Conservation (phyloP, 2,888 invertebrate genomes). For the Dasysyrphus albostriatus region DNA sequence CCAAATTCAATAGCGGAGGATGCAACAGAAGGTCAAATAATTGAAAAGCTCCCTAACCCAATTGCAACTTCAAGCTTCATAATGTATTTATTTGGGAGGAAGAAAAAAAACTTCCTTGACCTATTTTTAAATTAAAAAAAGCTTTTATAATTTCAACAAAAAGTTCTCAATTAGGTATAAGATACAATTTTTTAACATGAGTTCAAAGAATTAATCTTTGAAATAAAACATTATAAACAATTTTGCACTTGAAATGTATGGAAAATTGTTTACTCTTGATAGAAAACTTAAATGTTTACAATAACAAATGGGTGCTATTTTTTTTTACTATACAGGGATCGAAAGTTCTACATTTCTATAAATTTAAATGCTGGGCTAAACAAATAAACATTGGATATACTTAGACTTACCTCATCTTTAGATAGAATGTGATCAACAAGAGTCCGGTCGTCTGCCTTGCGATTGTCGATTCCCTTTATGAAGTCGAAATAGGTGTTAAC, state of each 20-base stretch:
- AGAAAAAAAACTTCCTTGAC: conserved; percentile 44
- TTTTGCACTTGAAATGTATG: not conserved
- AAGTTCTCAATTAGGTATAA: conserved; percentile 3
- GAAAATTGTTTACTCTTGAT: conserved; percentile 1
- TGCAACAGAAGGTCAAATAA: conserved; percentile 11
- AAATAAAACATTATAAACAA: not conserved
- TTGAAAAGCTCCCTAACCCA: conserved; percentile 58
- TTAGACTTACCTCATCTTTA: conserved; percentile 86
- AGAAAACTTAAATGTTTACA: conserved; percentile 43
- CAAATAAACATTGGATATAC: conserved; percentile 37
- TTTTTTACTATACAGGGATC: not conserved
- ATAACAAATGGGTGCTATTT: not conserved
- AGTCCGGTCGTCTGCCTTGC: conserved; percentile 96
- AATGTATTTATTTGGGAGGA: conserved; percentile 8
- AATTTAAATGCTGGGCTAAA: not conserved
- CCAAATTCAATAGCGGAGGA: not conserved
- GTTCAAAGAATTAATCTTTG: not conserved
- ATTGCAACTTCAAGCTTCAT: conserved; percentile 42
- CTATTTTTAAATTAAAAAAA: conserved; percentile 45
- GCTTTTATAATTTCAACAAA: conserved; percentile 31
- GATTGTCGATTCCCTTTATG: conserved; percentile 95
- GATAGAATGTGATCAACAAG: conserved; percentile 96
- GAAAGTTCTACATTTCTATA: not conserved
- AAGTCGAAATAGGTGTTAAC: conserved; percentile 99
- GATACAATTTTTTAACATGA: not conserved